Conservation (phyloP, 1,140 invertebrate species). For the Lanistes nyassanus region DNA sequence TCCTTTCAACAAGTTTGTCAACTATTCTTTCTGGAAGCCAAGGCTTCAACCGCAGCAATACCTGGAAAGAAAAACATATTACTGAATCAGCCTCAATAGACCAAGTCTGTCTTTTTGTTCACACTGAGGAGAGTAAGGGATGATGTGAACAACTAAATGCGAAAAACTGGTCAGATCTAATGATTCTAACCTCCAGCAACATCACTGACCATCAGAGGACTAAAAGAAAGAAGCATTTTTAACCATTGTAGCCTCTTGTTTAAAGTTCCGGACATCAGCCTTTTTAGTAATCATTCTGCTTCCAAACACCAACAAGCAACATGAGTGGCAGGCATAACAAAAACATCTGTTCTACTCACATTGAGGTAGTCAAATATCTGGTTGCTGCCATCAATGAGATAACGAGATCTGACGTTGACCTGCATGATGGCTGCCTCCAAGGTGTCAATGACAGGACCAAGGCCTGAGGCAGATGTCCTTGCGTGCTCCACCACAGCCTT, state of each 20-base stretch:
- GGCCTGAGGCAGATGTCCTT: constrained; percentile 26
- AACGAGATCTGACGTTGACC: constrained; percentile 34
- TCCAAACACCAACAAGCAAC: too few species aligned
- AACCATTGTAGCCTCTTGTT: too few species aligned
- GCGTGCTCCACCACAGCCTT: constrained; percentile 18
- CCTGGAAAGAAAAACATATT: constrained; percentile 15
- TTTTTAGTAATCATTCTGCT: too few species aligned
- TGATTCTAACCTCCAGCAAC: too few species aligned
- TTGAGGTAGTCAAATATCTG: constrained; percentile 42
- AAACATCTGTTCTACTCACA: constrained; percentile 36
- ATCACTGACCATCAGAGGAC: too few species aligned
- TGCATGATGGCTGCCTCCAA: constrained; percentile 45
- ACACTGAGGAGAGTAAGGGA: too few species aligned
- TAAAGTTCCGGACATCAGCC: too few species aligned
- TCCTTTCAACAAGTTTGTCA: constrained; percentile 6
- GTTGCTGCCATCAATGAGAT: constrained; percentile 50
- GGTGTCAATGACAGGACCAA: constrained; percentile 48
- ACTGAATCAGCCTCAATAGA: background rate
- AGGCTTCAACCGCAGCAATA: constrained; percentile 2
- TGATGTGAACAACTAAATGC: too few species aligned
- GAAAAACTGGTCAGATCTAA: too few species aligned
- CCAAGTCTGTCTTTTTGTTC: too few species aligned
- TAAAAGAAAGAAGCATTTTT: too few species aligned
- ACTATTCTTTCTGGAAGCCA: constrained; percentile 12
- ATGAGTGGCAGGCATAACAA: too few species aligned